phyloP scores from a whole-genome alignment of 2,797 vertebrate genomes.

The Sebastes oblongus region DNA sequence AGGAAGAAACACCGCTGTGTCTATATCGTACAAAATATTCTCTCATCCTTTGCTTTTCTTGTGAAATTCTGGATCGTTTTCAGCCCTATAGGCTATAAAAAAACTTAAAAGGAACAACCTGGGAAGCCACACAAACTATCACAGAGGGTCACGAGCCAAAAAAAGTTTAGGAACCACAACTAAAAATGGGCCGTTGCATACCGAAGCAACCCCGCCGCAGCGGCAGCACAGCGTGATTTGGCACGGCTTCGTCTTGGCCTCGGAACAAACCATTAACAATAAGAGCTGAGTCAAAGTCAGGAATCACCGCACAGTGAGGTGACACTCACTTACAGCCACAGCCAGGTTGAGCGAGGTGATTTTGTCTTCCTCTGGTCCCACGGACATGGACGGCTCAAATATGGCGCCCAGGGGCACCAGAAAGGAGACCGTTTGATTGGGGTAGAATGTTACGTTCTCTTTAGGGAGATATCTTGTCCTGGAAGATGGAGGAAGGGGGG shows the following conservation, averaged over 20 bases:
- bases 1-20: not conserved
- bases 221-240: not conserved
- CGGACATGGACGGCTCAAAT: slow-evolving; percentile 87
- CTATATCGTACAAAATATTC: not conserved
- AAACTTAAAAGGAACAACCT: not conserved
- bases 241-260: not conserved
- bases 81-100: not conserved
- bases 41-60: not conserved
- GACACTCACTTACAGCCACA: slow-evolving; percentile 87
- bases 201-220: not conserved
- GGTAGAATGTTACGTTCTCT: slow-evolving; percentile 78
- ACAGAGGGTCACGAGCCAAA: not conserved
- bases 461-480: slow-evolving; percentile 90
- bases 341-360: slow-evolving; percentile 90
- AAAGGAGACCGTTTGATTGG: slow-evolving; percentile 84
- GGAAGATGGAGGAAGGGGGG: slow-evolving; percentile 26
- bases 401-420: slow-evolving; percentile 80
- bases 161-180: not conserved
- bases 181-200: not conserved
- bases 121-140: not conserved
- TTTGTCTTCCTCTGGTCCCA: slow-evolving; percentile 87
- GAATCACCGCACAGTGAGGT: slow-evolving; percentile 16
- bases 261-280: not conserved
- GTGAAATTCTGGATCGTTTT: not conserved
- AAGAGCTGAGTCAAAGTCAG: not conserved